phyloP scores from a whole-genome alignment of 2,888 invertebrate genomes.

The Nomada ferruginata region DNA sequence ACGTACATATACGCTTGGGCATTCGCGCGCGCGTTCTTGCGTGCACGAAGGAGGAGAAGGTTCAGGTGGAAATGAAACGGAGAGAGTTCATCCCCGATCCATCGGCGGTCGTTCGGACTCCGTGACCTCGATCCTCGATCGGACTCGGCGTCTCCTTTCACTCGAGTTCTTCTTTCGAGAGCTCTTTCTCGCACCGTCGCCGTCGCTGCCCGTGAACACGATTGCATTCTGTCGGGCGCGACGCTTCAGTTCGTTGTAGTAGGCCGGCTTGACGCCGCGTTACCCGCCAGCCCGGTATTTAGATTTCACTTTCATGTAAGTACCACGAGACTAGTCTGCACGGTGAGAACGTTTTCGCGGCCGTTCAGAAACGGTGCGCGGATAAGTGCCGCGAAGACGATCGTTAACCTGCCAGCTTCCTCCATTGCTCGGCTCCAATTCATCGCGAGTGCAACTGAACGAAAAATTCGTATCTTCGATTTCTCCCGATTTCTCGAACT shows the following conservation, averaged over 20 bases:
- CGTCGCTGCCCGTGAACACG: constrained; percentile 43
- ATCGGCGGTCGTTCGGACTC: constrained; percentile 51
- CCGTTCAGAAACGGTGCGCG: too few species aligned
- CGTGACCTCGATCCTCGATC: constrained; percentile 81
- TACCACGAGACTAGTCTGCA: constrained; percentile 1
- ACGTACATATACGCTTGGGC: neutral
- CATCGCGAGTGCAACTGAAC: neutral
- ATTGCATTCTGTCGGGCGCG: constrained; percentile 43
- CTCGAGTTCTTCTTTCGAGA: constrained; percentile 80
- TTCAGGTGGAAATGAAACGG: constrained; percentile 11
- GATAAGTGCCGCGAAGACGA: too few species aligned
- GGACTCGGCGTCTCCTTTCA: constrained; percentile 79
- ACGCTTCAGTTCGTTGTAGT: constrained; percentile 49
- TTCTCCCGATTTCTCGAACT: neutral
- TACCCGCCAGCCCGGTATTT: constrained; percentile 18
- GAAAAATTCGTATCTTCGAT: neutral
- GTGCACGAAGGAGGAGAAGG: neutral
- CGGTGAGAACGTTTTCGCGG: neutral
- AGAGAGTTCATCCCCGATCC: constrained; percentile 65
- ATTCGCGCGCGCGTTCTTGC: too few species aligned
- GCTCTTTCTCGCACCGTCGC: constrained; percentile 68
- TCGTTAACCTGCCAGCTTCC: neutral
- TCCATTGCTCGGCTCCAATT: neutral
- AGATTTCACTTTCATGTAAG: constrained; percentile 68
- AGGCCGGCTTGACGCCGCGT: constrained; percentile 29